Base-by-base conservation (phyloP, 2,797 vertebrate genomes). In the Pagetopsis macropterus region DNA sequence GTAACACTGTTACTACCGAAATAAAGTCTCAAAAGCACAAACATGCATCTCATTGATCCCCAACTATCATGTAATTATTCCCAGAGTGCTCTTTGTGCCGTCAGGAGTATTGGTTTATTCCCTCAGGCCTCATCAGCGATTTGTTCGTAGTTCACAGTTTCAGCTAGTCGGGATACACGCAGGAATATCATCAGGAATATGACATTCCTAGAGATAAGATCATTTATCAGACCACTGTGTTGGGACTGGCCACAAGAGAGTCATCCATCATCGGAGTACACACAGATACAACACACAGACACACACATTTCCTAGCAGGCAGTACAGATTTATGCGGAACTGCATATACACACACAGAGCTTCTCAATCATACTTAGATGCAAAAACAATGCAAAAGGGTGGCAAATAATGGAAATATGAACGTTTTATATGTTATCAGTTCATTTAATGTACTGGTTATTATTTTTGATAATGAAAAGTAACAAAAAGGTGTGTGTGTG, bases 191-290 rank as follows among this genome's bases (percentile, higher is more conserved):
- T 81, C 71, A 81, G 78, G 68, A 84, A 81, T 72, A 73, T 88
- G 83, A 86, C 79, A 82, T 83, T 87, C 61, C 67, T 66, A 71
- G 73, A 73, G 75, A 89, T 86, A 79, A 76, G 76, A 82, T 91
- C 89, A 86, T 93, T 93, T 89, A 89, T 93, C 91, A 92, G 87
- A 81, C 71, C 56, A 40, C 79, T 74, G 76, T 82, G 78, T 84
- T 79, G 85, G 83, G 78, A 62, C 74, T 70, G 62, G 79, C 71
- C 79, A 77, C 67, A 45, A 84, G 77, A 89, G 82, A 91, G 74
- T 82, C 86, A 91, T 89, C 87, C 79, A 90, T 93, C 92, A 91
- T 85, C 31, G 51, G 52, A 57, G 70, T 45, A 37, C 50, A 74
- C 76, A 69, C 52, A 14, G 68, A 65, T 31, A 68, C 68, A 75